Base-by-base conservation (phyloP, 2,888 invertebrate species). In the Patella pellucida region DNA sequence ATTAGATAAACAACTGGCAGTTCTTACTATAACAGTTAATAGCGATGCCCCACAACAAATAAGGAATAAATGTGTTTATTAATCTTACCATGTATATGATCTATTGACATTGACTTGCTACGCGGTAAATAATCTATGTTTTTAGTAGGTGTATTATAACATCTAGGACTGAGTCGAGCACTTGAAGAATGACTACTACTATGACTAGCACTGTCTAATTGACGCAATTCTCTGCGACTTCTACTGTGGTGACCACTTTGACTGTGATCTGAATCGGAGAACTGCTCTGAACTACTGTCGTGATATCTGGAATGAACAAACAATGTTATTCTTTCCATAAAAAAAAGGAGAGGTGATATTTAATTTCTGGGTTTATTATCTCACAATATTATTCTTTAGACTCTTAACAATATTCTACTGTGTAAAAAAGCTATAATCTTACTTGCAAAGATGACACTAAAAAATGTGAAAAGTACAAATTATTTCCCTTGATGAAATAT, bases 241-340 rank as follows among this genome's bases (percentile, higher is more conserved):
- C 72, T 70, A 7, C 68, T 50, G 7, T 52, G 68, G 12, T 70
- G 56, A 51, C 76, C 69, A 15, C 76, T 52, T 27, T 71, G 84
- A 76, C 84, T 85, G 52, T 84, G 85, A 77, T 87, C 87, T 0
- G 86, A 86, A 76, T 87, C 87, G 76, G 85, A 85, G 74, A 76
- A 84, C 78, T 85, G 86, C 76, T 86, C 86, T 14, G 86, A 86
- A 77, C 86, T 86, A 76, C 85, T 86, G 71, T 85, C 85, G 9
- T 82, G 82, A 69, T 86, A 75, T 70, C 77, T 76, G 70, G 3
- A 73, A 56, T 50, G n/a, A 41, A 41, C 31, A 41, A 16, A 19
- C n/a, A 19, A 27, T 72, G 19, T n/a, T 27, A 62, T 27, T 31
- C 12, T 14, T 16, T 14, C 19, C 19, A 31, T 1, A 68, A n/a